Conservation (phyloP, 2,797 vertebrate species). For the Lagocephalus sceleratus region DNA sequence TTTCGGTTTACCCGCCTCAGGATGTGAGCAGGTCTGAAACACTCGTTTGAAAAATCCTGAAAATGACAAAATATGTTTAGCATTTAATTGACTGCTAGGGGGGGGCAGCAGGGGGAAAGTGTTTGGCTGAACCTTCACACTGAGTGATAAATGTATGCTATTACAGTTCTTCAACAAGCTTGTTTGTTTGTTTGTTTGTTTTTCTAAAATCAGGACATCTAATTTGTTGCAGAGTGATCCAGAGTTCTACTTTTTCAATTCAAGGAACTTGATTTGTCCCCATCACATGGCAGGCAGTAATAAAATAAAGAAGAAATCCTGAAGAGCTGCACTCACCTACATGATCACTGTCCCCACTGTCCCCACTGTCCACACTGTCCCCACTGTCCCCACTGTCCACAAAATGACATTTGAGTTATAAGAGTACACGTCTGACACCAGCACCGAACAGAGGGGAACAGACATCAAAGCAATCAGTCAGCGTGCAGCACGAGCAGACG, state of each 20-base stretch:
- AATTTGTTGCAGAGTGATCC: background rate
- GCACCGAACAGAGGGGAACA: conserved; percentile 37
- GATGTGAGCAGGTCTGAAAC: too few species aligned
- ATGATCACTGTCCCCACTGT: conserved; percentile 42
- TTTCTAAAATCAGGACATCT: background rate
- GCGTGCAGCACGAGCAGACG: conserved; percentile 32
- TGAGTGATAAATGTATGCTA: background rate
- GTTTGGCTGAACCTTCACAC: too few species aligned
- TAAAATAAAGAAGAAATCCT: conserved; percentile 9
- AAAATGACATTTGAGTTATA: conserved; percentile 50
- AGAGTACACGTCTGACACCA: conserved; percentile 41
- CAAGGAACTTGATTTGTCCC: too few species aligned
- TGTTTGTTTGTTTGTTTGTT: background rate
- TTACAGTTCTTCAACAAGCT: too few species aligned
- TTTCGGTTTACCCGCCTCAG: too few species aligned
- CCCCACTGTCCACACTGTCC: conserved; percentile 42
- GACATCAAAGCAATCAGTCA: conserved; percentile 51
- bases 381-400: conserved; percentile 28
- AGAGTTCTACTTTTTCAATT: too few species aligned
- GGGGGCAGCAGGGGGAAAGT: too few species aligned
- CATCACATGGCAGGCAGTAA: too few species aligned
- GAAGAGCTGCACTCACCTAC: conserved; percentile 28
- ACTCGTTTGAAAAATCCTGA: too few species aligned
- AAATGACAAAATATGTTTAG: too few species aligned
- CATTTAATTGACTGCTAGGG: too few species aligned